Base-by-base conservation (phyloP, 1,140 invertebrate species). In the Lepidurus couesii region DNA sequence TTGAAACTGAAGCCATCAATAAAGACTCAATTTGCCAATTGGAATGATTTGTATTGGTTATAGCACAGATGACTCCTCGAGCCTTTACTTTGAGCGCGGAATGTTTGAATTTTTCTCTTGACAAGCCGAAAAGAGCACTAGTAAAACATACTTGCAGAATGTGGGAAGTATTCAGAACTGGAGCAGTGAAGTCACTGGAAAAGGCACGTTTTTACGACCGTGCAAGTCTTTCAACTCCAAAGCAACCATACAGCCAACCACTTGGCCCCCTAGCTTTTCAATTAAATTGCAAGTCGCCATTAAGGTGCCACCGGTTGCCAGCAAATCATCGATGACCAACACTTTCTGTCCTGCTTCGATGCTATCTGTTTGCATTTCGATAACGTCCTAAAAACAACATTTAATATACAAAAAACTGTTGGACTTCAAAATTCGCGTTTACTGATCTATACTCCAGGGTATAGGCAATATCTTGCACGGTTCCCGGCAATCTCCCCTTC, bases 401-500 rank as follows among this genome's bases (percentile, higher is more conserved):
- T 74, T 42, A 42, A 79, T 53, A 53, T 13, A 75, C 21, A 1
- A 79, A 77, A 75, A 42, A 44, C 16, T 24, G 79, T 47, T 26
- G 4, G 34, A n/a, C 47, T 74, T 13, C 44, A 74, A 21, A 24
- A 42, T 24, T 24, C 73, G 42, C 42, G 73, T 43, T 77, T 87
- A 95, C 94, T 80, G 89, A 88, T 81, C 96, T 95, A 90, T 99
- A 99, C 87, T 99, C 97, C 76, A 97, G 86, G 24, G 85, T 85
- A 85, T 94, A 98, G 77, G 87, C 86, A 75, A 91, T 88, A 75
- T 88, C 86, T 24, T 87, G 81, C 42, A 92, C 88, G 80, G 92
- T 87, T 47, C 98, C 98, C 0, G 97, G 96, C 75, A 99, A 86
- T 87, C 99, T 99, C 44, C 97, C 97, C 82, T 92, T 92, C 84